phyloP scores from a whole-genome alignment of 2,113 vertebrate genomes.

The Syngnathoides biaculeatus region DNA sequence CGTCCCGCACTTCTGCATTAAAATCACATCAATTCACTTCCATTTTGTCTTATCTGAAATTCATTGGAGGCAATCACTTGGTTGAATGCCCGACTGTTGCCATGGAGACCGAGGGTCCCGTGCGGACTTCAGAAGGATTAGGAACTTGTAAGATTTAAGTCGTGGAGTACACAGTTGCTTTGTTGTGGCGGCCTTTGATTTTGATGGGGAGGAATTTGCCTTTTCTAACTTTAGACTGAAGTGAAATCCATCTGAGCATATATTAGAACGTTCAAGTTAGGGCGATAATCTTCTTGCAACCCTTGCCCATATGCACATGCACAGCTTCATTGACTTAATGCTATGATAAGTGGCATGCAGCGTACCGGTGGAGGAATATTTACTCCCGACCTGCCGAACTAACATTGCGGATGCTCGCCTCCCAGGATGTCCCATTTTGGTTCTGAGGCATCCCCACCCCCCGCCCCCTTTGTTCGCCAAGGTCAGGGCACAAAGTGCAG shows the following conservation, averaged over 20 bases:
- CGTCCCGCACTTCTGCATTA: slow-evolving; percentile 98
- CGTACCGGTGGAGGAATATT: slow-evolving; percentile 55
- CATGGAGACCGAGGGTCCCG: slow-evolving; percentile 98
- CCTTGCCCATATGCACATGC: slow-evolving; percentile 61
- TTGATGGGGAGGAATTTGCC: slow-evolving; percentile 71
- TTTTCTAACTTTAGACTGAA: slow-evolving; percentile 73
- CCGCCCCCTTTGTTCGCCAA: slow-evolving; percentile 71
- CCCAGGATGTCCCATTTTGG: slow-evolving; percentile 71
- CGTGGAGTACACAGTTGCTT: slow-evolving; percentile 91
- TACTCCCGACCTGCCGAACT: slow-evolving; percentile 69
- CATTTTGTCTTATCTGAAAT: slow-evolving; percentile 99
- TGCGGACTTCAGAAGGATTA: slow-evolving; percentile 97
- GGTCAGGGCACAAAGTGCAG: slow-evolving; percentile 81
- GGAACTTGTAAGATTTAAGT: slow-evolving; percentile 99
- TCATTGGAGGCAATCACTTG: slow-evolving; percentile 99
- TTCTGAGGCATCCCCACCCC: slow-evolving; percentile 75
- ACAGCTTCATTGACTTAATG: slow-evolving; percentile 26
- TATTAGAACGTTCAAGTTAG: slow-evolving; percentile 71
- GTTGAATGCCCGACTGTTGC: slow-evolving; percentile 97
- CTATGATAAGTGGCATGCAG: slow-evolving; percentile 4
- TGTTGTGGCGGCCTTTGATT: slow-evolving; percentile 81
- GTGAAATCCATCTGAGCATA: slow-evolving; percentile 69
- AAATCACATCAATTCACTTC: slow-evolving; percentile 99
- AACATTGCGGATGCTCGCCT: slow-evolving; percentile 72
- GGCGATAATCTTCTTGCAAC: slow-evolving; percentile 35